Base-by-base conservation (phyloP, 1,140 invertebrate genomes). In the Bombyx mandarina region DNA sequence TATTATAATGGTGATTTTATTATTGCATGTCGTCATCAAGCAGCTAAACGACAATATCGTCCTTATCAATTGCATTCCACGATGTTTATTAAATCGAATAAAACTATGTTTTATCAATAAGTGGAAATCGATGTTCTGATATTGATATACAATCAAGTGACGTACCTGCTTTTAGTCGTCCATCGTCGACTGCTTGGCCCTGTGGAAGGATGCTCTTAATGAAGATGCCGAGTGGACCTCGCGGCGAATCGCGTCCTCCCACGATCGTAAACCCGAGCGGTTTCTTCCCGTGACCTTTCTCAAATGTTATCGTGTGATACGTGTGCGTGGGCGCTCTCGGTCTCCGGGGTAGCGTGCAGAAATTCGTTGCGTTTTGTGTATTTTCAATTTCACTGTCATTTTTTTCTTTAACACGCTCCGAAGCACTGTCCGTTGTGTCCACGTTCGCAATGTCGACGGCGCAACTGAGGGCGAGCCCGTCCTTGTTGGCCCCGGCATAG, bases 211-310 rank as follows among this genome's bases (percentile, higher is more conserved):
- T 95, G 56, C 95, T 95, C 83, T 97, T 96, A 42, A 98, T 94
- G 82, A 96, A 97, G 71, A 98, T 97, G 68, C 92, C 95, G 78
- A 97, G 93, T 64, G 92, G 93, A 60, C 96, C 96, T 86, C 94
- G 93, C 1, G 96, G 94, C 22, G 95, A 96, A 79, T 98, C 96
- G 55, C 91, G 90, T 44, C 96, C 96, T 7, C 96, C 97, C 0
- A 98, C 96, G 64, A 98, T 96, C 52, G 94, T 97, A 74, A 98
- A 98, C 7, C 96, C 95, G 2, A 97, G 88, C 0, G 94, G 95
- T 77, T 96, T 96, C 68, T 94, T 94, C 5, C 94, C 94, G 3
- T 91, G 90, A 5, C 95, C 95, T 77, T 97, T 97, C 68, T 95
- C 91, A 67, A 96, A 94, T 0, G 93, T 91, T 1, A 96, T 92